Base-by-base conservation (phyloP, 1,140 invertebrate genomes). In the Polyergus mexicanus region DNA sequence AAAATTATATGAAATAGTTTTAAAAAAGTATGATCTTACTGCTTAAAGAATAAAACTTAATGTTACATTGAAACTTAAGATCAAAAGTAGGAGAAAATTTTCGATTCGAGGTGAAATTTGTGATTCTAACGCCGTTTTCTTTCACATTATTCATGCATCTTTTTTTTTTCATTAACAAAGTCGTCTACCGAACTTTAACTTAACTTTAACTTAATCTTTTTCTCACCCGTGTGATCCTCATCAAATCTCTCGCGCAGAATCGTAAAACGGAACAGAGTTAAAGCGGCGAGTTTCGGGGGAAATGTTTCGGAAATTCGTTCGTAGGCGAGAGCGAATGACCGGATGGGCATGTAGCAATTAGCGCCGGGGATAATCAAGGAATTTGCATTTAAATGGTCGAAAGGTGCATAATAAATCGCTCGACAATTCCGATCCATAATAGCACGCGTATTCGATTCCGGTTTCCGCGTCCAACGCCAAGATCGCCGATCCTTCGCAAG, bases 311-410 rank as follows among this genome's bases (percentile, higher is more conserved):
- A 69, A 71, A 89, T 89, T 89, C 75, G 65, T 54, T 86, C 54
- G 63, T 25, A 44, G 69, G 38, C 51, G 56, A 84, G 87, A 84
- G 71, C 58, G 77, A 77, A 85, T 71, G 80, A 86, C 60, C 88
- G 88, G 41, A 38, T 71, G 75, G 87, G 86, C 92, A 92, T 90
- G 88, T 90, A 92, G 92, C 92, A 94, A 94, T 94, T 94, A 94
- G 91, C 90, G 88, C 90, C 78, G 72, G 69, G 83, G 86, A 89
- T 94, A 94, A 94, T 94, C 92, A 93, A 93, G 89, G 87, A 93
- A 94, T 94, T 94, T 94, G 92, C 93, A 94, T 94, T 93, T 94
- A 94, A 94, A 93, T 93, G 90, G 84, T 88, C 88, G 90, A 93
- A 93, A 92, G 91, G 93, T 83, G 91, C 88, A 92, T 92, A 90